Conservation (phyloP, 2,797 vertebrate species). For the Hirundo rustica region DNA sequence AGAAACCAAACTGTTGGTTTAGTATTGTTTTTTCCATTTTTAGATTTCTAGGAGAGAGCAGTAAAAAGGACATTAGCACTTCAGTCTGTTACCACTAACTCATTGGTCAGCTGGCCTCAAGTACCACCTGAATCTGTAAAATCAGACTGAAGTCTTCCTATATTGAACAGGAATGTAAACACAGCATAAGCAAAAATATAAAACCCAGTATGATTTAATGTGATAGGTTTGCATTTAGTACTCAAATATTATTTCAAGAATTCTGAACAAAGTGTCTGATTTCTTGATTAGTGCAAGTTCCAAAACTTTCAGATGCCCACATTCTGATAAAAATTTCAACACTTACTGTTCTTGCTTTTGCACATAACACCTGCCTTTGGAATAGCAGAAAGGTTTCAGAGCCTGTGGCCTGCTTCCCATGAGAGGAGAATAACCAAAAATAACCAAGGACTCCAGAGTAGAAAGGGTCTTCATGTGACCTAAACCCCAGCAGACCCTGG, state of each 20-base stretch:
- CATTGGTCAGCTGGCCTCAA: background rate
- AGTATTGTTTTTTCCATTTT: background rate
- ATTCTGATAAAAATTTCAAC: background rate
- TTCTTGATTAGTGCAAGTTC: background rate
- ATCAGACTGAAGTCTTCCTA: background rate
- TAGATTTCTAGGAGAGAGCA: background rate
- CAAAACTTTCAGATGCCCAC: background rate
- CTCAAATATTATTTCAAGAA: slow-evolving; percentile 9
- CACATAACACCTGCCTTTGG: background rate
- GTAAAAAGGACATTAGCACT: background rate
- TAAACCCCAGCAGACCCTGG: background rate
- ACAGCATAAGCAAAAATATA: background rate
- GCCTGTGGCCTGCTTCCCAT: background rate
- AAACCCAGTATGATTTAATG: background rate
- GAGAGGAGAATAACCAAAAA: background rate
- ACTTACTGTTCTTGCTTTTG: background rate
- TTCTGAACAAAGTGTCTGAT: background rate
- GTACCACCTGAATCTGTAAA: background rate
- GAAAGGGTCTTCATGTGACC: background rate
- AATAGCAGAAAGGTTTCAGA: background rate
- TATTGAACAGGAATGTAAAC: background rate
- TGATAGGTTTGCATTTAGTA: background rate
- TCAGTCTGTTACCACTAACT: background rate
- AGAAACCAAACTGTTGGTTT: background rate
- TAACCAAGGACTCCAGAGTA: background rate